These are phyloP conservation scores for Pseudomyrmex dendroicus DNA, from an alignment of 1,140 invertebrate genomes.

Conservation along the genomic window DNA sequence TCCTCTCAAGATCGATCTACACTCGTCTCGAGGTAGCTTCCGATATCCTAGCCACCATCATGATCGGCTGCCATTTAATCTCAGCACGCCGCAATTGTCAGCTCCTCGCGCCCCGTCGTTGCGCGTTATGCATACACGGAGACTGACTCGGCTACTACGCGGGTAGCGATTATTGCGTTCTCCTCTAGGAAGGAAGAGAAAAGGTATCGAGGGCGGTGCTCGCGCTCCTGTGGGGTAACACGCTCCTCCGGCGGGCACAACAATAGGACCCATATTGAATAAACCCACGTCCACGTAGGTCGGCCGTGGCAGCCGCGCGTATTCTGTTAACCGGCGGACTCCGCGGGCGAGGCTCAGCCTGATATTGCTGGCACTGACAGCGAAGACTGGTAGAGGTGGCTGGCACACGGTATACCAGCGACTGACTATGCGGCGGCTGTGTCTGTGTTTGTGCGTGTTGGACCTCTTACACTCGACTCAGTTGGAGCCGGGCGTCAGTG, in stretches of 20 bases:
- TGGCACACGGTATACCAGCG: slow-evolving; percentile 58
- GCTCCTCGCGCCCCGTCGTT: slow-evolving; percentile 62
- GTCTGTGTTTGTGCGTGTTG: slow-evolving; percentile 58
- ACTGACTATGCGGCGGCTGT: slow-evolving; percentile 14
- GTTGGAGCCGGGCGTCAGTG: slow-evolving; percentile 83
- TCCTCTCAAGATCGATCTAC: slow-evolving; percentile 34
- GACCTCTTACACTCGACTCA: slow-evolving; percentile 81
- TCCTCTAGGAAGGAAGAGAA: slow-evolving; percentile 55
- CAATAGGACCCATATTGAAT: slow-evolving; percentile 77
- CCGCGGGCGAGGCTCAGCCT: slow-evolving; percentile 58
- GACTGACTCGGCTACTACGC: slow-evolving; percentile 65
- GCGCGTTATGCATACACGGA: slow-evolving; percentile 56
- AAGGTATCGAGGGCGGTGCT: slow-evolving; percentile 76
- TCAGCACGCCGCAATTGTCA: slow-evolving; percentile 57
- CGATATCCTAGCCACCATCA: slow-evolving; percentile 31
- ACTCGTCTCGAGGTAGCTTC: slow-evolving; percentile 24
- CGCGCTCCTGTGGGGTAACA: slow-evolving; percentile 69
- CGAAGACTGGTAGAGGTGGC: slow-evolving; percentile 66
- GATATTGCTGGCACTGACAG: slow-evolving; percentile 62
- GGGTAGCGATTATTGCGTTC: slow-evolving; percentile 70
- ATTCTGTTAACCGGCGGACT: slow-evolving; percentile 69
- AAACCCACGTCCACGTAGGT: slow-evolving; percentile 68
- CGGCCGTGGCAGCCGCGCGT: slow-evolving; percentile 50
- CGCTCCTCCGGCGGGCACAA: slow-evolving; percentile 65
- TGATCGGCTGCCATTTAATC: slow-evolving; percentile 57